These are phyloP conservation scores for Rhadinocentrus ornatus DNA, from an alignment of 2,797 vertebrate genomes.

Conservation along the genomic window DNA sequence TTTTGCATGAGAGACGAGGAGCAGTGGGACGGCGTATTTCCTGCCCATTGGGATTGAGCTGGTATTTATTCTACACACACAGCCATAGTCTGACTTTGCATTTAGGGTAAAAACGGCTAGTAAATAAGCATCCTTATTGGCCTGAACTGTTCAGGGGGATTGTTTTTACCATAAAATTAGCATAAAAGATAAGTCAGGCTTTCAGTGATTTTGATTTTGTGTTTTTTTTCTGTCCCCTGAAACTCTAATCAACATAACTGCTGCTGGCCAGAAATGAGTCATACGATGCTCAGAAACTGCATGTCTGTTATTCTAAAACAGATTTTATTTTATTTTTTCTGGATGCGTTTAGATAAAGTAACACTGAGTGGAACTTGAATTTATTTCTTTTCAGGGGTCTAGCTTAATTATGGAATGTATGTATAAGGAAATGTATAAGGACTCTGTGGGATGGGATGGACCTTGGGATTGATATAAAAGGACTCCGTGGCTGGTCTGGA, in stretches of 20 bases:
- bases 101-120: conserved; percentile 24
- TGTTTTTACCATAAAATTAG: conserved; percentile 23
- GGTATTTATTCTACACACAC: conserved; percentile 29
- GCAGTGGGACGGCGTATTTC: conserved; percentile 31
- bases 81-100: conserved; percentile 9
- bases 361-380: not conserved
- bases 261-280: conserved; percentile 2
- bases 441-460: too few species aligned
- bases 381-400: not conserved
- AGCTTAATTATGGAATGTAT: not conserved
- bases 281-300: not conserved
- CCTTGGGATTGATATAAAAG: too few species aligned
- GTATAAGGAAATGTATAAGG: too few species aligned
- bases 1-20: conserved; percentile 60
- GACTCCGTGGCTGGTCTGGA: too few species aligned
- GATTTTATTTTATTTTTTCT: too few species aligned
- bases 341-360: not conserved
- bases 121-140: not conserved
- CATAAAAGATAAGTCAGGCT: conserved; percentile 4
- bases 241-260: conserved; percentile 11
- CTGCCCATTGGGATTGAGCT: conserved; percentile 26
- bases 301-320: conserved; percentile 5
- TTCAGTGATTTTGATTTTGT: not conserved
- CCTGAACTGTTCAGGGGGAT: not conserved
- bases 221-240: not conserved